Conservation (phyloP, 2,888 invertebrate species). For the Pandemis corylana region DNA sequence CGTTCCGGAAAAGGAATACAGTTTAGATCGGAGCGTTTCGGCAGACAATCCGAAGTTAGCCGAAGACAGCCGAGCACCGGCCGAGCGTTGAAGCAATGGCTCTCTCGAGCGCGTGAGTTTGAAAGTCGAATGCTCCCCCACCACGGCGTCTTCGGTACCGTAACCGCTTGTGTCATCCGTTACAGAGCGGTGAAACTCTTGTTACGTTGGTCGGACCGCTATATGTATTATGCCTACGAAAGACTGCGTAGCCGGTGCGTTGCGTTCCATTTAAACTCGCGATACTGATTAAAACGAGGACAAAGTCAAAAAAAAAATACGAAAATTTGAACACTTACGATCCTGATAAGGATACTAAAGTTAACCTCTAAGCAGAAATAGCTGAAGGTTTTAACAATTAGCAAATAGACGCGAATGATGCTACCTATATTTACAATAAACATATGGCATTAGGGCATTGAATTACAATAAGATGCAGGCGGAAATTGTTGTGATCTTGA, state of each 20-base stretch:
- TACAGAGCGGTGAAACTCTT: slow-evolving; percentile 76
- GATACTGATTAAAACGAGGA: slow-evolving; percentile 33
- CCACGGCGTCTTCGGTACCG: slow-evolving; percentile 63
- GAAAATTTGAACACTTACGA: not conserved
- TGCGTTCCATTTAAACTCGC: slow-evolving; percentile 40
- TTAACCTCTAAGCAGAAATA: slow-evolving; percentile 29
- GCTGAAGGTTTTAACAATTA: slow-evolving; percentile 35
- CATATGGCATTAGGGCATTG: slow-evolving; percentile 52
- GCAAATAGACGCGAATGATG: slow-evolving; percentile 28
- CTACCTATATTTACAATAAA: slow-evolving; percentile 48
- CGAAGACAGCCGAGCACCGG: slow-evolving; percentile 52
- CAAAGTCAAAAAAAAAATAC: slow-evolving; percentile 11
- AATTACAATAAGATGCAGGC: slow-evolving; percentile 51
- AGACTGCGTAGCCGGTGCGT: slow-evolving; percentile 41
- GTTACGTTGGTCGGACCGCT: slow-evolving; percentile 74
- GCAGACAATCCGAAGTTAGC: slow-evolving; percentile 52
- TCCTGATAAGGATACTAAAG: slow-evolving; percentile 4
- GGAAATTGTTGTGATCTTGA: slow-evolving; percentile 52
- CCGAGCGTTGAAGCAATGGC: slow-evolving; percentile 57
- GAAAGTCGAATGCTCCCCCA: slow-evolving; percentile 64
- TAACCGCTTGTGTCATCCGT: slow-evolving; percentile 83
- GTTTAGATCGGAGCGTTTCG: slow-evolving; percentile 45
- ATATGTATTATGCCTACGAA: slow-evolving; percentile 59
- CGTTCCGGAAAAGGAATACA: slow-evolving; percentile 49
- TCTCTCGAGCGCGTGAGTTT: slow-evolving; percentile 69